Percentiles rank a stretch among this genome's conserved stretches.
Evolutionary conservation across 2,113 vertebrate species (phyloP).

Genomic region (Pogona vitticeps): DNA sequence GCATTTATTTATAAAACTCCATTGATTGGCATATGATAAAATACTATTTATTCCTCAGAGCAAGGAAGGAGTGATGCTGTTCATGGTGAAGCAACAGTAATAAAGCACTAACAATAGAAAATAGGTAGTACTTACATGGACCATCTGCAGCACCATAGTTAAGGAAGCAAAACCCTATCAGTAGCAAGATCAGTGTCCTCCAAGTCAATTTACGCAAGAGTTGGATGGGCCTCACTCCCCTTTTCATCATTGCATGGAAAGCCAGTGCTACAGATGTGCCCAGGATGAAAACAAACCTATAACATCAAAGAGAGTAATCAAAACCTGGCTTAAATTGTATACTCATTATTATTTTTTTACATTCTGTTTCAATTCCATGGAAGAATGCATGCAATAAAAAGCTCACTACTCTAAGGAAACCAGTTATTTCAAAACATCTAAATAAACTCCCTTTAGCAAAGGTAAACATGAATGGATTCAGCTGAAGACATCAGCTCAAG

Average conservation of each 20-base stretch:
- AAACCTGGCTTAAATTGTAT: background rate
- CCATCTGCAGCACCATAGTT: conserved; percentile 79
- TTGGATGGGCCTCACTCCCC: conserved; percentile 66
- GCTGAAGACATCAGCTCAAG: too few species aligned
- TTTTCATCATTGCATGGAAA: conserved; percentile 74
- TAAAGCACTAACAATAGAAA: background rate
- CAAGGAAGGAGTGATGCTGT: background rate
- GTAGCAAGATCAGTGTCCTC: conserved; percentile 68
- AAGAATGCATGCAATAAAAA: background rate
- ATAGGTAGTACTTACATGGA: conserved; percentile 59
- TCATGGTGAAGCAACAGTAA: background rate
- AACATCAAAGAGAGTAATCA: conserved; percentile 17
- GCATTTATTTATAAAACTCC: background rate
- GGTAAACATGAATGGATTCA: too few species aligned
- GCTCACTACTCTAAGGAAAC: background rate
- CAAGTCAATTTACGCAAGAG: conserved; percentile 70
- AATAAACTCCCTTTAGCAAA: too few species aligned
- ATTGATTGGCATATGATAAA: background rate
- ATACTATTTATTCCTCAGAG: background rate
- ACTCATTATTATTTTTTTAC: background rate
- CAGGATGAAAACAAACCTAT: conserved; percentile 79
- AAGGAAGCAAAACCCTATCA: conserved; percentile 75
- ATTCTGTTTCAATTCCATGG: background rate
- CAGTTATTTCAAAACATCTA: too few species aligned
- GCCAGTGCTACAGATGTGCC: conserved; percentile 77